Percentiles rank a stretch among this genome's conserved stretches.
Conservation (phyloP, 64 coral and sea anemone species). For the Dendrophyllia cribrosa region DNA sequence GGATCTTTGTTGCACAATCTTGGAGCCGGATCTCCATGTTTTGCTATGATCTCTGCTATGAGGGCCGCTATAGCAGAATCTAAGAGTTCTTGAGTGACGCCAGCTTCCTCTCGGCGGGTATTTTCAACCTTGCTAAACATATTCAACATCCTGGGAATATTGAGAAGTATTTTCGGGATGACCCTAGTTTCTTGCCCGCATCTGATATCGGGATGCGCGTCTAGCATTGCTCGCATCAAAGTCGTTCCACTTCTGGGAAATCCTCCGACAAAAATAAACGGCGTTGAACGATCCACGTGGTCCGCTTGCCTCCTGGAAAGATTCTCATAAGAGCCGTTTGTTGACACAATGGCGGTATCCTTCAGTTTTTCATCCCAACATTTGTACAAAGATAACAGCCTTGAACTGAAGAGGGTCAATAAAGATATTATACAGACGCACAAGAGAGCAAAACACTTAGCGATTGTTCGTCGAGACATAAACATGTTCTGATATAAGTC, state of each 20-base stretch:
- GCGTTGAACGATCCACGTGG: constrained; percentile 65
- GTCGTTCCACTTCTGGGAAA: constrained; percentile 97
- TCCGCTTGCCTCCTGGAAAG: not conserved
- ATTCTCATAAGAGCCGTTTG: not conserved
- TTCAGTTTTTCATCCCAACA: constrained; percentile 5
- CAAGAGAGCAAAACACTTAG: constrained; percentile 7
- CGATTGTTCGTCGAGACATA: not conserved
- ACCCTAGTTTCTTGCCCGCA: constrained; percentile 97
- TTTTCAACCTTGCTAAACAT: constrained; percentile 47
- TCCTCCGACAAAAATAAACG: constrained; percentile 94
- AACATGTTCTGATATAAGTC: not conserved
- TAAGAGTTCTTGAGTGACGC: constrained; percentile 68
- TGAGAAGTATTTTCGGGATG: constrained; percentile 87
- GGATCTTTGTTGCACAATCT: constrained; percentile 96
- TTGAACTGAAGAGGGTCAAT: constrained; percentile 11
- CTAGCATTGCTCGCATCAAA: constrained; percentile 90
- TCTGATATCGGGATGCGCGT: constrained; percentile 90
- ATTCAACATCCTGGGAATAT: constrained; percentile 57
- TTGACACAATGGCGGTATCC: not conserved
- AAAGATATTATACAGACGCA: not conserved
- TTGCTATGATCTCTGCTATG: constrained; percentile 83
- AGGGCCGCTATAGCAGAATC: constrained; percentile 84
- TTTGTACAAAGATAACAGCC: constrained; percentile 5
- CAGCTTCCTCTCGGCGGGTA: constrained; percentile 75
- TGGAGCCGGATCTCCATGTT: constrained; percentile 65